Percentiles rank a stretch among this genome's conserved stretches.
Evolutionary conservation across 2,113 vertebrate species (phyloP).

Genomic region (Gobiocypris rarus): DNA sequence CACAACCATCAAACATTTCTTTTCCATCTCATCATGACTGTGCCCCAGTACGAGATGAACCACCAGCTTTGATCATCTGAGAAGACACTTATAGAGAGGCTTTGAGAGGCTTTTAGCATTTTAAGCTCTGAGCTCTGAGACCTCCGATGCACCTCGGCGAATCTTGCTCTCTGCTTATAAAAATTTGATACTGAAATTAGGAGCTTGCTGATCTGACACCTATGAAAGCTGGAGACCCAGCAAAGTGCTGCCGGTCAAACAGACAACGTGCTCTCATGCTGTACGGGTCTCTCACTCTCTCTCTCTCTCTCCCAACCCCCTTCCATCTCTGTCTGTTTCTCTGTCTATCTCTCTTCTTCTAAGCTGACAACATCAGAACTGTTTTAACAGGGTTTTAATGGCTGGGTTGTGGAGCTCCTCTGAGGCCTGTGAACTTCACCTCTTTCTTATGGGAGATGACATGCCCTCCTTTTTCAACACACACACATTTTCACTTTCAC

Average conservation of each 20-base stretch:
- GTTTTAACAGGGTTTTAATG: constrained; percentile 97
- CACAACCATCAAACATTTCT: neutral
- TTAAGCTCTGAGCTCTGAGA: neutral
- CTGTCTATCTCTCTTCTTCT: constrained; percentile 69
- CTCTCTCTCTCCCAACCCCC: neutral
- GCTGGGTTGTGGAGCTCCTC: constrained; percentile 84
- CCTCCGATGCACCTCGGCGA: neutral
- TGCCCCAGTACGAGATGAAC: neutral
- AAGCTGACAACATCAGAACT: constrained; percentile 90
- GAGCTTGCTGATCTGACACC: constrained; percentile 84
- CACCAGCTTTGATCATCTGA: constrained; percentile 5
- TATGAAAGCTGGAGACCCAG: constrained; percentile 70
- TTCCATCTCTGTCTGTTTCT: constrained; percentile 66
- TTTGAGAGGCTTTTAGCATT: constrained; percentile 23
- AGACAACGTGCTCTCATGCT: neutral
- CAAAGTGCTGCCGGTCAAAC: constrained; percentile 39
- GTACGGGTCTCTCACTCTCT: constrained; percentile 6
- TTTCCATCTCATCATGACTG: neutral
- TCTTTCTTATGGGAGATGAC: constrained; percentile 79
- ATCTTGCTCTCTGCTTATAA: constrained; percentile 68
- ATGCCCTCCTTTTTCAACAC: constrained; percentile 81
- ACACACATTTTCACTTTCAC: constrained; percentile 15
- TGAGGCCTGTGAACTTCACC: constrained; percentile 84
- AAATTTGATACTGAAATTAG: constrained; percentile 85
- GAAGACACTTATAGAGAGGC: neutral